Evolutionary conservation across 2,113 vertebrate species (phyloP).

Genomic region (Carassius carassius): DNA sequence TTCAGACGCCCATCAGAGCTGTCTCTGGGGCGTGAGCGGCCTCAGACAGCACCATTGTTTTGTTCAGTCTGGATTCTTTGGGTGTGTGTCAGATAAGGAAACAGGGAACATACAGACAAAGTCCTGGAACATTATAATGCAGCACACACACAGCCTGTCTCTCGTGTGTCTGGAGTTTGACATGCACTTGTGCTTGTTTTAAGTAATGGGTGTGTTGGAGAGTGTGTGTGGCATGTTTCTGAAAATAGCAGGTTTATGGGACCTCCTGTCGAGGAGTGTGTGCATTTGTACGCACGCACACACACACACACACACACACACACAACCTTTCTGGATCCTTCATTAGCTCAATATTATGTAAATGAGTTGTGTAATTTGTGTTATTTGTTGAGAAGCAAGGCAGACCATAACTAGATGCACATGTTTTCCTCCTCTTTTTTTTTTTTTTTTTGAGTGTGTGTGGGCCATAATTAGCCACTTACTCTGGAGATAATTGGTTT

Average conservation of each 20-base stretch:
- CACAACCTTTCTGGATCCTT: slow-evolving; percentile 14
- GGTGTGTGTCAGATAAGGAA: not conserved
- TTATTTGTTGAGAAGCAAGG: not conserved
- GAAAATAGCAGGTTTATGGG: slow-evolving; percentile 45
- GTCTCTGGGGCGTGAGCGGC: not conserved
- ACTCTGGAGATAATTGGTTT: slow-evolving; percentile 29
- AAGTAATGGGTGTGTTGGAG: not conserved
- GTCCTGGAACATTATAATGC: not conserved
- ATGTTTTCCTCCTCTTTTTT: not conserved
- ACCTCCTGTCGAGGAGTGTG: not conserved
- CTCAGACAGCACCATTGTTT: not conserved
- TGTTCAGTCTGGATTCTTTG: not conserved
- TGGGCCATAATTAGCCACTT: not conserved
- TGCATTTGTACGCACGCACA: not conserved
- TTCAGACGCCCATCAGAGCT: not conserved
- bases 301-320: not conserved
- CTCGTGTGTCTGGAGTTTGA: slow-evolving; percentile 13
- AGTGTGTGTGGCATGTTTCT: slow-evolving; percentile 26
- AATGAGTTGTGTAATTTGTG: slow-evolving; percentile 47
- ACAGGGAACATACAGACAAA: not conserved
- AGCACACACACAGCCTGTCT: not conserved
- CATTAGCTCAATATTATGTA: slow-evolving; percentile 38
- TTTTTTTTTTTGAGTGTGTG: not conserved
- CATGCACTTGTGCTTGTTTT: not conserved
- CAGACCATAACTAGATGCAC: not conserved